Evolutionary conservation across 2,888 invertebrate genomes (phyloP).

Genomic region (Pachycephus smyrnensis): DNA sequence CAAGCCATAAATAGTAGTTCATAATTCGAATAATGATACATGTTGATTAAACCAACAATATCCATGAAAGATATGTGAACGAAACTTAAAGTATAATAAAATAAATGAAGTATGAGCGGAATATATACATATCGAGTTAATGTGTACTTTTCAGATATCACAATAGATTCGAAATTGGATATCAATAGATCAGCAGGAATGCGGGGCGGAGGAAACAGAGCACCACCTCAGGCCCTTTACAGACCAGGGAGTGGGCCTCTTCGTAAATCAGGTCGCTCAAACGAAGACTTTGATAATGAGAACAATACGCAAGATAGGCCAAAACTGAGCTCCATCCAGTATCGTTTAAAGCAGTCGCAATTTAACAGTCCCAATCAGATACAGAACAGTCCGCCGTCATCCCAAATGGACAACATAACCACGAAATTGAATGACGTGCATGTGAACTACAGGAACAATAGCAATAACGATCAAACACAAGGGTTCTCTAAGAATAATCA

Average conservation of each 20-base stretch:
- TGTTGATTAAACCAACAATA: neutral
- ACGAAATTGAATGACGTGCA: constrained; percentile 54
- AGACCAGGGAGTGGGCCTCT: constrained; percentile 83
- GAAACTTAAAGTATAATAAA: neutral
- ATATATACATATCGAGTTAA: neutral
- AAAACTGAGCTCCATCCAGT: constrained; percentile 53
- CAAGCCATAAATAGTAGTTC: neutral
- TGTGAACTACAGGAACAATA: constrained; percentile 46
- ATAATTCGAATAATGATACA: neutral
- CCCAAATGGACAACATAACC: constrained; percentile 49
- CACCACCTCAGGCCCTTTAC: constrained; percentile 79
- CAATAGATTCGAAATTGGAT: constrained; percentile 49
- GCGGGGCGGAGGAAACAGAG: constrained; percentile 73
- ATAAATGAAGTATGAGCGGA: neutral
- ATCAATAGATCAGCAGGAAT: constrained; percentile 64
- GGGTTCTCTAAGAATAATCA: constrained; percentile 47
- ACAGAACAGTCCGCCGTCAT: constrained; percentile 38
- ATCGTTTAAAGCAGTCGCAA: constrained; percentile 53
- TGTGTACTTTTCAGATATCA: constrained; percentile 32
- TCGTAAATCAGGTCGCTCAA: constrained; percentile 74
- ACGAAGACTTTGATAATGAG: constrained; percentile 71
- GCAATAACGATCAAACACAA: constrained; percentile 47
- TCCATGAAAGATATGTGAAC: neutral
- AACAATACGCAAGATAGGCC: constrained; percentile 48
- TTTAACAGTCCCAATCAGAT: constrained; percentile 42